Evolutionary conservation across 2,888 invertebrate species (phyloP).

Genomic region (Nysson spinosus): DNA sequence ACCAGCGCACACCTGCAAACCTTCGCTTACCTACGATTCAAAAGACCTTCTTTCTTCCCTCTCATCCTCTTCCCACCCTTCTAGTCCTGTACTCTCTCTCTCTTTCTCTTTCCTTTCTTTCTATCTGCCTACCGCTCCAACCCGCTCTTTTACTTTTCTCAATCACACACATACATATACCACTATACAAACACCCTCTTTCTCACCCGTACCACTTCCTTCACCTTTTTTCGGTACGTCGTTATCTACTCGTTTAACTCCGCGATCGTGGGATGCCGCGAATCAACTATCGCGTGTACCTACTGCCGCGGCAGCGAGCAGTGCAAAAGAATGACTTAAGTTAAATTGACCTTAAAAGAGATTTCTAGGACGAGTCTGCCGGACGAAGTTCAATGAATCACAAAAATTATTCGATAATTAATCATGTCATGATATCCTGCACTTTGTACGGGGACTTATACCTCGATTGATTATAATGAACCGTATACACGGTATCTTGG

Average conservation of each 20-base stretch:
- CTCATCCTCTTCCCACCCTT: slow-evolving; percentile 1
- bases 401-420: too few relatives aligned
- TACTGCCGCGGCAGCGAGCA: slow-evolving; percentile 39
- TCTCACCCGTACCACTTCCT: neutral
- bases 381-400: slow-evolving; percentile 1
- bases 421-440: too few relatives aligned
- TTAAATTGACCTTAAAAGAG: too few relatives aligned
- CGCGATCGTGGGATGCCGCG: slow-evolving; percentile 29
- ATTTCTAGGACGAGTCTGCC: too few relatives aligned
- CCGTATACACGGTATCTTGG: too few relatives aligned
- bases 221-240: slow-evolving; percentile 35
- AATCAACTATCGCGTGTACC: slow-evolving; percentile 45
- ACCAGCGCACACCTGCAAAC: slow-evolving; percentile 51
- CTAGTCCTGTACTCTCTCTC: slow-evolving; percentile 3
- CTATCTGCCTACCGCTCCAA: neutral
- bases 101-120: slow-evolving; percentile 10
- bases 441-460: too few relatives aligned
- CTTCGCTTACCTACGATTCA: slow-evolving; percentile 55
- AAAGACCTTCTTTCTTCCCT: slow-evolving; percentile 48
- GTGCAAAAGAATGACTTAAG: too few relatives aligned
- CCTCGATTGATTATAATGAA: too few relatives aligned
- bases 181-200: neutral
- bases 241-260: slow-evolving; percentile 53
- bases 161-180: neutral
- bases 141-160: slow-evolving; percentile 16